A percentile compares a stretch with the other conserved stretches of the same genome.
Conservation (phyloP, 2,888 invertebrate species). For the Elegia similella region DNA sequence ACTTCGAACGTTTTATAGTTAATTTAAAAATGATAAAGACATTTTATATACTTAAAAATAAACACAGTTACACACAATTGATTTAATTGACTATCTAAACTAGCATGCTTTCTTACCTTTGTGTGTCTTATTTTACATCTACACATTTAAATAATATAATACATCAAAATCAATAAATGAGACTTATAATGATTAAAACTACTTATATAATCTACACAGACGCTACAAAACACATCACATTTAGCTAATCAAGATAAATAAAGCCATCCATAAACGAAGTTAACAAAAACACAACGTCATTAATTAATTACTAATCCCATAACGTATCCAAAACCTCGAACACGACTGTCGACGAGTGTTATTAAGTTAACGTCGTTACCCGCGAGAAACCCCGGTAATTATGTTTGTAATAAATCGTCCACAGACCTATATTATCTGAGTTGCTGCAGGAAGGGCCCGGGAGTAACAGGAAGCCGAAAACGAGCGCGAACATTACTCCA, state of each 20-base stretch:
- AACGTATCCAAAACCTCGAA: slow-evolving; percentile 40
- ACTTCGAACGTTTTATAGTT: too few relatives aligned
- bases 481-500: slow-evolving; percentile 41
- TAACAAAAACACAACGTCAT: slow-evolving; percentile 20
- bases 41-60: too few relatives aligned
- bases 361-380: slow-evolving; percentile 53
- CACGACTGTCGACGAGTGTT: slow-evolving; percentile 40
- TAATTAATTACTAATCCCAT: slow-evolving; percentile 29
- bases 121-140: too few relatives aligned
- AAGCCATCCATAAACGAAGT: neutral
- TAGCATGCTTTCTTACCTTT: too few relatives aligned
- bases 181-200: too few relatives aligned
- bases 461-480: slow-evolving; percentile 56
- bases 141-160: too few relatives aligned
- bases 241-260: neutral
- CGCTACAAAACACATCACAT: neutral
- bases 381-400: slow-evolving; percentile 48
- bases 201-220: neutral
- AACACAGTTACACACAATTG: too few relatives aligned
- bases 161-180: too few relatives aligned
- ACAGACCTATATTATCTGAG: slow-evolving; percentile 74
- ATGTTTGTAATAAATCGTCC: slow-evolving; percentile 56
- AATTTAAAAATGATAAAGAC: too few relatives aligned
- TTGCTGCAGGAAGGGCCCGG: slow-evolving; percentile 64
- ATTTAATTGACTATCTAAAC: too few relatives aligned